phyloP scores from a whole-genome alignment of 2,888 invertebrate species.

The Acanthococcus lagerstroemiae region DNA sequence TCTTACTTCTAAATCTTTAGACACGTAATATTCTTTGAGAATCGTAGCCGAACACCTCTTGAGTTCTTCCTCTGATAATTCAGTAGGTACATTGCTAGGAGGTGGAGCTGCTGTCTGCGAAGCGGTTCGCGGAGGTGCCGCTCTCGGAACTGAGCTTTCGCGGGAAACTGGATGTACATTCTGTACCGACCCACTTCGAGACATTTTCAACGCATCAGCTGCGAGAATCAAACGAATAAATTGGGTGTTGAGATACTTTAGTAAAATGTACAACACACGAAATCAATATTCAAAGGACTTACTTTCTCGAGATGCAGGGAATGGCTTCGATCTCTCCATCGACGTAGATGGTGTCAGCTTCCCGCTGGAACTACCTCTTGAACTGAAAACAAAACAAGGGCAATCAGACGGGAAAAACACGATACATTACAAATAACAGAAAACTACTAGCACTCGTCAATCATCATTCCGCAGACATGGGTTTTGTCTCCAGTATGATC shows the following conservation, averaged over 20 bases:
- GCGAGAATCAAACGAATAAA: no score
- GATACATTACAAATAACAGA: no score
- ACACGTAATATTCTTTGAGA: conserved; percentile 9
- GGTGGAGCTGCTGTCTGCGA: neutral
- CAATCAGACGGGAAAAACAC: no score
- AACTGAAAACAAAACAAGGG: conserved; percentile 4
- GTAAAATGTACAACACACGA: no score
- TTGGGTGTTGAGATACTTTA: no score
- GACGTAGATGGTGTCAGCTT: conserved; percentile 16
- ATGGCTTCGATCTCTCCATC: conserved; percentile 10
- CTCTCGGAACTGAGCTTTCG: conserved; percentile 19
- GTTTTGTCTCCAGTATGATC: no score
- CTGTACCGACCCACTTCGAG: conserved; percentile 22
- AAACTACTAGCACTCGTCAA: no score
- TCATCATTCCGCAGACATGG: no score
- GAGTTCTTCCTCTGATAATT: neutral
- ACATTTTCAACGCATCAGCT: conserved; percentile 6
- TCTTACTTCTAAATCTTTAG: conserved; percentile 8
- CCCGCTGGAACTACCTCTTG: neutral
- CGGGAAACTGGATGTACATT: conserved; percentile 14
- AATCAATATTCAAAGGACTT: no score
- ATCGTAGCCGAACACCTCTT: conserved; percentile 5
- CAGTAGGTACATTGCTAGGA: neutral
- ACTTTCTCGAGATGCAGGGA: conserved; percentile 3
- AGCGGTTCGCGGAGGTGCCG: conserved; percentile 8